Percentiles rank a stretch among this genome's conserved stretches.
Conservation (phyloP, 2,113 vertebrate species). For the Tiliqua scincoides region DNA sequence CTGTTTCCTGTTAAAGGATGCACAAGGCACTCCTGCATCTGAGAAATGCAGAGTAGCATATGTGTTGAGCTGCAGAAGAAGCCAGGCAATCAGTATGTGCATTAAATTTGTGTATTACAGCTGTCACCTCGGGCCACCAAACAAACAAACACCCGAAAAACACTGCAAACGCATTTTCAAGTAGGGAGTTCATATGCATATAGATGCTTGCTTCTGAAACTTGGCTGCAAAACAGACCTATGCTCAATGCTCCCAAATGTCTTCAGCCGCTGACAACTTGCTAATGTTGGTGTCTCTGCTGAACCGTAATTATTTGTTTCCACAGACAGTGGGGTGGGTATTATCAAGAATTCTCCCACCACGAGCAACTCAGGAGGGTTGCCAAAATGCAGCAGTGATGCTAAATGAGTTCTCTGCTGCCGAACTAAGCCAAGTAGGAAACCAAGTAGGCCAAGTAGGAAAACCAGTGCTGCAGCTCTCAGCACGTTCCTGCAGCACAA, state of each 20-base stretch:
- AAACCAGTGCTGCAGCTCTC: slow-evolving; percentile 38
- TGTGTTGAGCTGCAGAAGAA: slow-evolving; percentile 11
- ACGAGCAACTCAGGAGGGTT: slow-evolving; percentile 47
- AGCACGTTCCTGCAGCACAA: slow-evolving; percentile 28
- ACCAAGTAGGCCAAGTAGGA: slow-evolving; percentile 45
- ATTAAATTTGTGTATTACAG: slow-evolving; percentile 30
- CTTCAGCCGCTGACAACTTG: slow-evolving; percentile 36
- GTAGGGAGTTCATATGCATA: background rate
- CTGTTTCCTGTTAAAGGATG: slow-evolving; percentile 10
- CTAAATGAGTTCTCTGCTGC: slow-evolving; percentile 52
- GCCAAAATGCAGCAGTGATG: slow-evolving; percentile 49
- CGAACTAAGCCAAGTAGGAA: slow-evolving; percentile 38
- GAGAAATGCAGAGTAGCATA: slow-evolving; percentile 13
- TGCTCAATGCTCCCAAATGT: slow-evolving; percentile 42
- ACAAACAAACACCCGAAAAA: no score
- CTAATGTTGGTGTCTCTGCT: slow-evolving; percentile 55
- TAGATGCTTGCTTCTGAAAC: slow-evolving; percentile 5
- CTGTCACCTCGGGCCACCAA: background rate
- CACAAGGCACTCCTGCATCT: background rate
- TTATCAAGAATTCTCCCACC: slow-evolving; percentile 59
- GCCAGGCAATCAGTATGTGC: background rate
- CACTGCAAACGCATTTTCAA: slow-evolving; percentile 23
- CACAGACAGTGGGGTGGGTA: slow-evolving; percentile 45
- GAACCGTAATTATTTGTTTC: slow-evolving; percentile 59
- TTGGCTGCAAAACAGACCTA: slow-evolving; percentile 52